phyloP scores from a whole-genome alignment of 1,140 invertebrate species.

The Lasioglossum baleicum region DNA sequence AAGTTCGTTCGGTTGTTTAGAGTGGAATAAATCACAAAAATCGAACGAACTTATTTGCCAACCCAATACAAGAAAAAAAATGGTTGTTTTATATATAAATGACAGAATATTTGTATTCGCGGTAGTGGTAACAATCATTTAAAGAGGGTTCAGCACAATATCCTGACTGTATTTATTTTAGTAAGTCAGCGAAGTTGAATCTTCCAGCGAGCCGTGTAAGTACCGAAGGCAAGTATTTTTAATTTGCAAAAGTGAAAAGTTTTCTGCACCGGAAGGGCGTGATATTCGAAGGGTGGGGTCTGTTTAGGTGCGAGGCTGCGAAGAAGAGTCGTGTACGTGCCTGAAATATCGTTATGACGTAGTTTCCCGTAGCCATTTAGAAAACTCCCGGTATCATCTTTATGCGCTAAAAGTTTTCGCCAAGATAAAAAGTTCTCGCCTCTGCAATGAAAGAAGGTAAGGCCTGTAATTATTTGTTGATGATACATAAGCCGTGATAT shows the following conservation, averaged over 20 bases:
- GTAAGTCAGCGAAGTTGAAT: not conserved
- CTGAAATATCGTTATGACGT: conserved; percentile 57
- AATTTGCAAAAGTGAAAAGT: conserved; percentile 28
- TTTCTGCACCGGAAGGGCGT: not conserved
- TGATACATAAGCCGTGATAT: conserved; percentile 46
- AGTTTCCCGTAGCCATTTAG: conserved; percentile 47
- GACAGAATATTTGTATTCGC: too few relatives aligned
- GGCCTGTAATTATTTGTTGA: conserved; percentile 59
- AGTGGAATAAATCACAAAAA: too few relatives aligned
- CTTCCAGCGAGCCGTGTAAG: not conserved
- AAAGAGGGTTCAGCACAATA: too few relatives aligned
- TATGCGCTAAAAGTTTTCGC: conserved; percentile 37
- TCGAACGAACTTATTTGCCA: too few relatives aligned
- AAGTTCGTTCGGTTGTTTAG: too few relatives aligned
- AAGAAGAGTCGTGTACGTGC: conserved; percentile 16
- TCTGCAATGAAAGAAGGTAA: conserved; percentile 2
- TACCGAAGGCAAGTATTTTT: conserved; percentile 7
- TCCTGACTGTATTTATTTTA: not conserved
- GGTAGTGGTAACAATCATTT: too few relatives aligned
- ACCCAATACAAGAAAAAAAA: too few relatives aligned
- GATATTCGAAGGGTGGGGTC: conserved; percentile 1
- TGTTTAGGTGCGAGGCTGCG: conserved; percentile 8
- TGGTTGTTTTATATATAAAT: too few relatives aligned
- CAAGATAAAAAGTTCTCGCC: conserved; percentile 45
- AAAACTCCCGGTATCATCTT: conserved; percentile 46